Percentiles rank a stretch among this genome's conserved stretches.
Conservation (phyloP, 2,113 vertebrate species). For the Scophthalmus maximus region DNA sequence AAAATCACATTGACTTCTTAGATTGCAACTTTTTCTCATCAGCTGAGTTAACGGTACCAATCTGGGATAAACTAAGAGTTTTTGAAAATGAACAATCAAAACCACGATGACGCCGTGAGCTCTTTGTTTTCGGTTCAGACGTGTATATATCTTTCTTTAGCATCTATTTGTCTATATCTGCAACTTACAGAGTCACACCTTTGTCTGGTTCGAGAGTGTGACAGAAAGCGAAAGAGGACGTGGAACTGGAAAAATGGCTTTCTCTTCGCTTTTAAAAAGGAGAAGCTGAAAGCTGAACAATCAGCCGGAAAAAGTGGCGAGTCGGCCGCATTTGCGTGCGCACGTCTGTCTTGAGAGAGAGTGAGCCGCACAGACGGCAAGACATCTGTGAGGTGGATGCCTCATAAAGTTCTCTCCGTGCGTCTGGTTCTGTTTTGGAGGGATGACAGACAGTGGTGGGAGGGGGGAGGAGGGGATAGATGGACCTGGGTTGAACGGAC, state of each 20-base stretch:
- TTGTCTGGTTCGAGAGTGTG: slow-evolving; percentile 37
- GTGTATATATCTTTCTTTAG: too few relatives aligned
- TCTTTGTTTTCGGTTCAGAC: neutral
- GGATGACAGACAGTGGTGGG: neutral
- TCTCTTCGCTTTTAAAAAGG: slow-evolving; percentile 56
- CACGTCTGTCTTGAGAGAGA: slow-evolving; percentile 23
- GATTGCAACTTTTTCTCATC: neutral
- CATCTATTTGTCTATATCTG: neutral
- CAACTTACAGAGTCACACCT: slow-evolving; percentile 11
- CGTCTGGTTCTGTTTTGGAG: slow-evolving; percentile 15
- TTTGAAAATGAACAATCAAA: too few relatives aligned
- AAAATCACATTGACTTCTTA: too few relatives aligned
- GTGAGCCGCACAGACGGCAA: neutral
- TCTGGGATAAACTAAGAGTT: too few relatives aligned
- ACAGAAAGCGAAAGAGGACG: slow-evolving; percentile 73
- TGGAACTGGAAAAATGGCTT: slow-evolving; percentile 37
- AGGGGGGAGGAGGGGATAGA: neutral
- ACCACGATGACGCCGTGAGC: neutral
- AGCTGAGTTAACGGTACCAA: neutral
- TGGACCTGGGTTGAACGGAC: slow-evolving; percentile 18
- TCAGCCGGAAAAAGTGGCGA: slow-evolving; percentile 52
- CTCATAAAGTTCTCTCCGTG: slow-evolving; percentile 26
- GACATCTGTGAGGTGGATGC: slow-evolving; percentile 42
- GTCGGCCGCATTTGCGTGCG: slow-evolving; percentile 21
- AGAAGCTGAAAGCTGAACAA: slow-evolving; percentile 63